These are phyloP conservation scores for Archaeoteleia sp. DNA, from an alignment of 2,888 invertebrate species.

Conservation along the genomic window DNA sequence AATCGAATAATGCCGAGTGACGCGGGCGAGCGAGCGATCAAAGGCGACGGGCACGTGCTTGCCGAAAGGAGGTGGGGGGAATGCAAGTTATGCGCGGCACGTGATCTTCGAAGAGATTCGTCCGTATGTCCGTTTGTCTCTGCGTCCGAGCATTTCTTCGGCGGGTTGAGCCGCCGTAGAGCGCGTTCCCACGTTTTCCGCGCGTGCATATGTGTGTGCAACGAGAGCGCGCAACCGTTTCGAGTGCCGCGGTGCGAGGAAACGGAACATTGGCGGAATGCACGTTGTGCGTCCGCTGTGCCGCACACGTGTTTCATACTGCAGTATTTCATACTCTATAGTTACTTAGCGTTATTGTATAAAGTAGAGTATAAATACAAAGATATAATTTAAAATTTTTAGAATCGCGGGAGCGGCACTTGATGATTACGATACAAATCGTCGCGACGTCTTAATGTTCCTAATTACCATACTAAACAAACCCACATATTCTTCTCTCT, in stretches of 20 bases:
- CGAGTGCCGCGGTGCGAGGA: neutral
- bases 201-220: conserved; percentile 15
- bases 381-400: no score
- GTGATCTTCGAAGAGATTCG: conserved; percentile 67
- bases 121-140: conserved; percentile 53
- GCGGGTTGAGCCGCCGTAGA: conserved; percentile 3
- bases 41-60: conserved; percentile 58
- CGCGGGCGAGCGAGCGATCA: conserved; percentile 50
- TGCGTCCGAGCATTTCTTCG: conserved; percentile 60
- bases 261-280: no score
- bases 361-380: no score
- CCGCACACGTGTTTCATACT: no score
- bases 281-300: no score
- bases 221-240: conserved; percentile 17
- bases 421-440: no score
- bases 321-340: no score
- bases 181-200: conserved; percentile 35
- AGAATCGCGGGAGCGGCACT: no score
- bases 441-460: no score
- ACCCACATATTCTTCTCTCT: no score
- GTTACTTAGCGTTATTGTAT: no score
- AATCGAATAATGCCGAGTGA: conserved; percentile 56
- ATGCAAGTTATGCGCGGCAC: conserved; percentile 72
- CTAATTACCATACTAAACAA: no score
- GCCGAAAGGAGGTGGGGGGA: conserved; percentile 64